phyloP scores from a whole-genome alignment of 1,140 invertebrate genomes.

The Megalonaias nervosa region DNA sequence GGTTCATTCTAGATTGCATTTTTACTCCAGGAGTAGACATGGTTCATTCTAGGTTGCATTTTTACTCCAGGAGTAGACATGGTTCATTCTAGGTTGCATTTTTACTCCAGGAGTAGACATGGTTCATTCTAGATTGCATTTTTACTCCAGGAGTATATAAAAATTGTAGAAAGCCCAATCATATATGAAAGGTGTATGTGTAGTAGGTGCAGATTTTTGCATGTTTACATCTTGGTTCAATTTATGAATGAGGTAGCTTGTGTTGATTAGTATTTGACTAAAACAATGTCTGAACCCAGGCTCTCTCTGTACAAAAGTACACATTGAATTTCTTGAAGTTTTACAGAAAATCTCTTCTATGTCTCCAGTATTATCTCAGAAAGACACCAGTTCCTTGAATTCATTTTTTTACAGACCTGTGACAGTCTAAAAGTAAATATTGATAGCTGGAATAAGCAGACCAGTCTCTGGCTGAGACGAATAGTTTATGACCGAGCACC shows the following conservation, averaged over 20 bases:
- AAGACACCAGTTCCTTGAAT: no score
- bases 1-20: no score
- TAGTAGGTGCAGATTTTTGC: no score
- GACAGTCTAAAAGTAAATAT: conserved; percentile 66
- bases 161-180: no score
- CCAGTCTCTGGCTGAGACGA: conserved; percentile 60
- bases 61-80: no score
- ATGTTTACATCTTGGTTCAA: not conserved
- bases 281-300: not conserved
- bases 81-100: no score
- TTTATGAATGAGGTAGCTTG: not conserved
- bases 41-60: no score
- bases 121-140: no score
- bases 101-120: no score
- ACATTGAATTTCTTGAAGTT: not conserved
- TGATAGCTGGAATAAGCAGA: conserved; percentile 66
- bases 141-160: no score
- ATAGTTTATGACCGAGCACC: conserved; percentile 65
- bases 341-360: not conserved
- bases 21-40: no score
- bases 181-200: no score
- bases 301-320: not conserved
- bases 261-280: not conserved
- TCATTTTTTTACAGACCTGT: conserved; percentile 49
- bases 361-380: not conserved